Percentiles rank a stretch among this genome's conserved stretches.
Conservation (phyloP, 2,113 vertebrate species). For the Apus apus region DNA sequence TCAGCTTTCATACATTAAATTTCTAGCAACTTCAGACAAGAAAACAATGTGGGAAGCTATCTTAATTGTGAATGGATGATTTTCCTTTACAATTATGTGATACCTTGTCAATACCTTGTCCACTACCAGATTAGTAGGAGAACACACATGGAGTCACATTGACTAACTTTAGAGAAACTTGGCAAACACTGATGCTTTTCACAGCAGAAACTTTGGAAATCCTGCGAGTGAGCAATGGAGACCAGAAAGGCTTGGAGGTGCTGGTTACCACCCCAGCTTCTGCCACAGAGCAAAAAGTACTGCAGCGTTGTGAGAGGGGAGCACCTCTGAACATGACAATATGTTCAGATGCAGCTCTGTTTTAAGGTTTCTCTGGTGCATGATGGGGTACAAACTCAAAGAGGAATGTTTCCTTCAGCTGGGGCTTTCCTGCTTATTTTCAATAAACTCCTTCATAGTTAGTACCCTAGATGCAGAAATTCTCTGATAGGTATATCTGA, state of each 20-base stretch:
- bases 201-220: neutral
- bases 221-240: neutral
- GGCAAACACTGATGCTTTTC: neutral
- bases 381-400: neutral
- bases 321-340: neutral
- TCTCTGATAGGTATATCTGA: neutral
- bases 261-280: neutral
- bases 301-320: neutral
- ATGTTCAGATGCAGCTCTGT: neutral
- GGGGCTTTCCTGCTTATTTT: neutral
- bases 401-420: neutral
- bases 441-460: neutral
- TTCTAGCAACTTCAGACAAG: neutral
- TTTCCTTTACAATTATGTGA: neutral
- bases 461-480: neutral
- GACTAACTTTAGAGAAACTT: neutral
- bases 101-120: neutral
- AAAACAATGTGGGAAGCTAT: neutral
- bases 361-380: neutral
- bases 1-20: neutral
- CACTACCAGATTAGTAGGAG: neutral
- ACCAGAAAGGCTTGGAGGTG: neutral
- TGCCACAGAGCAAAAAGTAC: neutral
- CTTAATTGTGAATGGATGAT: neutral
- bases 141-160: neutral